Base-by-base conservation (phyloP, 2,888 invertebrate genomes). In the Hedya salicella region DNA sequence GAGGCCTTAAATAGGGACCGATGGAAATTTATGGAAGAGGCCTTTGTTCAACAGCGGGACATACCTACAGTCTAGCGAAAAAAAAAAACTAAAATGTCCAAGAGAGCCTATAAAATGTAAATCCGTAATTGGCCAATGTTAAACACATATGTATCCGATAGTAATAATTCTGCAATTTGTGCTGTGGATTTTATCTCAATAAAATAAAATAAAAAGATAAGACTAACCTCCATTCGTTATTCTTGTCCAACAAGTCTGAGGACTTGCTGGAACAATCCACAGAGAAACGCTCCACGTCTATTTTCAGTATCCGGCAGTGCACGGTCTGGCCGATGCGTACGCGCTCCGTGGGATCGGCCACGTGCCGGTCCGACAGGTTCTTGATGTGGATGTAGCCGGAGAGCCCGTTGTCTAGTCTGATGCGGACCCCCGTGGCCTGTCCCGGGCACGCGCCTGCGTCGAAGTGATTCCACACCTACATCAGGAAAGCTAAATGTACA, bases 361-460 rank as follows among this genome's bases (percentile, higher is more conserved):
- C 98, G 77, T 96, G 96, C 67, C 97, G 96, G 85, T 99, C 98
- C 0, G 98, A 98, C 44, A 99, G 92, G 88, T 98, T 97, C 86
- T 97, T 97, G 65, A 98, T 96, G 79, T 97, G 97, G 77, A 99
- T 97, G 84, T 98, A 99, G 0, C 98, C 98, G 13, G 95, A 96
- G 39, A 98, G 93, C 0, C 97, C 97, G 84, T 99, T 99, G 87
- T 99, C 99, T 2, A 99, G 90, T 0, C 97, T 93, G 44, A 98
- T 93, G 68, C 97, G 95, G 0, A 99, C 96, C 0, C 99, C 99
- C 0, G 97, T 96, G 0, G 99, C 97, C 83, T 98, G 97, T 0
- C 99, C 99, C 0, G 98, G 98, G 88, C 99, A 99, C 1, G 96
- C 95, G 30, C 97, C 97, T 0, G 97, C 97, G 87, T 99, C 99